Base-by-base conservation (phyloP, 2,797 vertebrate genomes). In the Rhabdophis nuchalis region DNA sequence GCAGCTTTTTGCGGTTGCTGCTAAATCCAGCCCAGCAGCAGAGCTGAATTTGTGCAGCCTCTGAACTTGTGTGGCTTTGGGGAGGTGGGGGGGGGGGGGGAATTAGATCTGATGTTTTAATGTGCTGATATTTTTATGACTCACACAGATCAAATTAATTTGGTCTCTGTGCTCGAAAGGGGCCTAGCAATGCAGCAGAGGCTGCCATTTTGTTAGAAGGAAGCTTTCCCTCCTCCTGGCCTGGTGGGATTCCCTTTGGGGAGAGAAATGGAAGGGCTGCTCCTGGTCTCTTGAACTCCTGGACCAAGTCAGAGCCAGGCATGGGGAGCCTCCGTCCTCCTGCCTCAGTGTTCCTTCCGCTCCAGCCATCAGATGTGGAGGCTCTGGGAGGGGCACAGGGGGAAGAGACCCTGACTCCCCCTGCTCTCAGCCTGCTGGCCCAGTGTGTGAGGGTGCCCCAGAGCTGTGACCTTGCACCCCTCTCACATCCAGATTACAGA, bases 1-100 rank as follows among this genome's bases (percentile, higher is more conserved):
- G 95, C 95, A 94, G 96, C 95, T 97, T 96, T 92, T 96, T 97
- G 97, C 96, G 97, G 96, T 91, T 88, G 96, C 94, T 95, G 96
- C 94, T 94, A 95, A 95, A 95, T 95, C 95, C 94, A 95, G 95
- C 46, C 64, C 88, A 72, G 87, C 50, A 4, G 1, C 46, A 6
- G 94, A 92, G 87, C 41, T 88, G 93, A 93, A 95, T 93, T 52
- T 93, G 90, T 57, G 14, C 68, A 88, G 82, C 91, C 95, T 86
- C 88, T 95, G 96, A 95, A 95, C 32, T 23, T 91, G 16, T 29
- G 95, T 92, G 94, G 94, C 93, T 95, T 95, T 95, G 89, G 85
- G 92, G 90, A 92, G 64, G 92, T 95, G 60, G n/a, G 90, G 95
- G 10, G 94, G 82, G 7, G 60, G n/a, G 90, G 95, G 94, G 86